Evolutionary conservation across 2,113 vertebrate species (phyloP).

Genomic region (Psilopsiagon aymara): DNA sequence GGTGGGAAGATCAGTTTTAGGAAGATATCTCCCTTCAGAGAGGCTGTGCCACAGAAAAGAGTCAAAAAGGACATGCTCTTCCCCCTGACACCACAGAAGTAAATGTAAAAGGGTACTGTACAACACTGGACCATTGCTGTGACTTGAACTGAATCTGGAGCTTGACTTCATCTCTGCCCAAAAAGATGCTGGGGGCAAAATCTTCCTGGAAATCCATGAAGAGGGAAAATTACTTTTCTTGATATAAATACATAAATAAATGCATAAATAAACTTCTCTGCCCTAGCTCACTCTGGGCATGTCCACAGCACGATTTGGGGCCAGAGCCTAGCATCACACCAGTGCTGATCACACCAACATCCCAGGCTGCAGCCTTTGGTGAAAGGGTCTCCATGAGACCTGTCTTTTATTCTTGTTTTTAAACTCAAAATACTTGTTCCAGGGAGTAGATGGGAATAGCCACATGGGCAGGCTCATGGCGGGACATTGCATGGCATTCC

Average conservation of each 20-base stretch:
- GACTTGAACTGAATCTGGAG: not conserved
- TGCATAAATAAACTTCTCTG: not conserved
- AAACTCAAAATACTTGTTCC: not conserved
- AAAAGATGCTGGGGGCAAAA: not conserved
- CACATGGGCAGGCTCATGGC: not conserved
- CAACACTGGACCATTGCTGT: not conserved
- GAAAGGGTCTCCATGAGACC: not conserved
- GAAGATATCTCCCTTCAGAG: not conserved
- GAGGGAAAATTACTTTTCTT: not conserved
- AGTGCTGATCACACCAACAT: not conserved
- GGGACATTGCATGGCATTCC: not conserved
- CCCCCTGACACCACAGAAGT: not conserved
- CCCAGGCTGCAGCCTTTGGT: not conserved
- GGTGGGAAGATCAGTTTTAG: not conserved
- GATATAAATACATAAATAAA: not conserved
- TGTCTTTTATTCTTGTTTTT: not conserved
- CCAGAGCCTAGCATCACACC: not conserved
- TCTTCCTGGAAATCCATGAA: not conserved
- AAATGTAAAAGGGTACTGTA: not conserved
- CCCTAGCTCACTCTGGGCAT: not conserved
- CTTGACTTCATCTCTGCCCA: not conserved
- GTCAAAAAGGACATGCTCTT: not conserved
- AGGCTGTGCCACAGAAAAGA: not conserved
- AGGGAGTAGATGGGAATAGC: not conserved
- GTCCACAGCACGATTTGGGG: not conserved